Evolutionary conservation across 2,113 vertebrate genomes (phyloP).

Genomic region (Oryzias celebensis): DNA sequence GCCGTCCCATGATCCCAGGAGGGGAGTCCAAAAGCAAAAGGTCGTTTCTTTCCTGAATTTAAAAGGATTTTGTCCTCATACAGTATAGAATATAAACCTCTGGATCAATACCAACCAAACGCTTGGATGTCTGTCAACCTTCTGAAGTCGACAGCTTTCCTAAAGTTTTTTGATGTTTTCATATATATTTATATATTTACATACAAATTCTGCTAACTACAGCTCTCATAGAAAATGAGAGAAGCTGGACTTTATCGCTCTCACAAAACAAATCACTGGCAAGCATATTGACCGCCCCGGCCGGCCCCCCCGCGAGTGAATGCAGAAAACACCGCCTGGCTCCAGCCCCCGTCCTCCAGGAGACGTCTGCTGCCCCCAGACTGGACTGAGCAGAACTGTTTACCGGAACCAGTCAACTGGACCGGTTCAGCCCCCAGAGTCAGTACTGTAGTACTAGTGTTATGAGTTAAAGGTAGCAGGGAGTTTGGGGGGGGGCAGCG

Average conservation of each 20-base stretch:
- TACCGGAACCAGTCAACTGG: too few relatives aligned
- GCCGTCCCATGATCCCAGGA: conserved; percentile 39
- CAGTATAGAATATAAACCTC: conserved; percentile 80
- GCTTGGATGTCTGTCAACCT: neutral
- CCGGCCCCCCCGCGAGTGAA: conserved; percentile 21
- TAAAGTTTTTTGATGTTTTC: conserved; percentile 74
- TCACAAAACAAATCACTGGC: conserved; percentile 67
- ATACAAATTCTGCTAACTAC: conserved; percentile 75
- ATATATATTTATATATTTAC: conserved; percentile 80
- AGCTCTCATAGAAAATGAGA: conserved; percentile 80
- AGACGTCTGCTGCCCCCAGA: too few relatives aligned
- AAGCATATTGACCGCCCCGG: conserved; percentile 48
- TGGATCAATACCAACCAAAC: conserved; percentile 74
- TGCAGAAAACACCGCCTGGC: conserved; percentile 10
- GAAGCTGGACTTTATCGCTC: conserved; percentile 69
- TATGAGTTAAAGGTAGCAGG: too few relatives aligned
- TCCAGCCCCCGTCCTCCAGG: neutral
- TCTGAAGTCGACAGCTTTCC: neutral
- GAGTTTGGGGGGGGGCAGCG: too few relatives aligned
- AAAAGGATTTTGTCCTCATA: conserved; percentile 72
- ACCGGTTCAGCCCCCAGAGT: too few relatives aligned
- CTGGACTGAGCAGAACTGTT: too few relatives aligned
- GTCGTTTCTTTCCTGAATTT: conserved; percentile 47
- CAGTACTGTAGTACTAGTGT: too few relatives aligned
- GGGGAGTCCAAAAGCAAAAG: conserved; percentile 23